Conservation (phyloP, 2,888 invertebrate species). For the Meghimatium bilineatum region DNA sequence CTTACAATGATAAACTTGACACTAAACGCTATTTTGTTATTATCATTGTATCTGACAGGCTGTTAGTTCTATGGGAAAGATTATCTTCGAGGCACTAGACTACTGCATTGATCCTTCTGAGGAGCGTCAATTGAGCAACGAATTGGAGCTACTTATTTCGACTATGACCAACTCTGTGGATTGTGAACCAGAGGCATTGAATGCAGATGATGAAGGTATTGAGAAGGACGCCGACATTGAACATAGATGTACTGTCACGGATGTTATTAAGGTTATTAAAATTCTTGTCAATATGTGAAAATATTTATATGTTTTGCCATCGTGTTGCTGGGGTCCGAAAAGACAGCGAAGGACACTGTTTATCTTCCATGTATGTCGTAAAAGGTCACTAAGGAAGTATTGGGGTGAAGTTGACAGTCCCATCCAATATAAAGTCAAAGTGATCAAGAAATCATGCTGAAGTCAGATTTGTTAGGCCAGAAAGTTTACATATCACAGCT, state of each 20-base stretch:
- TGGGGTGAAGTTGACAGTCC: too few species aligned
- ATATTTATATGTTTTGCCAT: neutral
- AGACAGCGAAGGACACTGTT: too few species aligned
- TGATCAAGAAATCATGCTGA: too few species aligned
- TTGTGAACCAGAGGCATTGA: slow-evolving; percentile 84
- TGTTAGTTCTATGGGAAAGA: slow-evolving; percentile 87
- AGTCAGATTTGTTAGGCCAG: too few species aligned
- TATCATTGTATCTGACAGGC: slow-evolving; percentile 82
- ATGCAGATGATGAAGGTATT: slow-evolving; percentile 80
- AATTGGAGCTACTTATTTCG: slow-evolving; percentile 90
- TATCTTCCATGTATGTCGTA: too few species aligned
- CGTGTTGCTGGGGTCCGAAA: too few species aligned
- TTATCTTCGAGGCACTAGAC: slow-evolving; percentile 92
- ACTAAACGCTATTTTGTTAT: too few species aligned
- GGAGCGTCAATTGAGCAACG: slow-evolving; percentile 89
- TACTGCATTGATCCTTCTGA: slow-evolving; percentile 90
- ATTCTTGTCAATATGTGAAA: neutral
- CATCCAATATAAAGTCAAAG: too few species aligned
- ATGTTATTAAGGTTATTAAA: slow-evolving; percentile 81
- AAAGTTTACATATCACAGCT: neutral
- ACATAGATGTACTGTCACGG: slow-evolving; percentile 78
- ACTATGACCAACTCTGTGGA: slow-evolving; percentile 86
- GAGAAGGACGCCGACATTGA: slow-evolving; percentile 80
- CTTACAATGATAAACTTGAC: too few species aligned
- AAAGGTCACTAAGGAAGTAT: too few species aligned